phyloP scores from a whole-genome alignment of 2,888 invertebrate species.

The Rotaria magnacalcarata region DNA sequence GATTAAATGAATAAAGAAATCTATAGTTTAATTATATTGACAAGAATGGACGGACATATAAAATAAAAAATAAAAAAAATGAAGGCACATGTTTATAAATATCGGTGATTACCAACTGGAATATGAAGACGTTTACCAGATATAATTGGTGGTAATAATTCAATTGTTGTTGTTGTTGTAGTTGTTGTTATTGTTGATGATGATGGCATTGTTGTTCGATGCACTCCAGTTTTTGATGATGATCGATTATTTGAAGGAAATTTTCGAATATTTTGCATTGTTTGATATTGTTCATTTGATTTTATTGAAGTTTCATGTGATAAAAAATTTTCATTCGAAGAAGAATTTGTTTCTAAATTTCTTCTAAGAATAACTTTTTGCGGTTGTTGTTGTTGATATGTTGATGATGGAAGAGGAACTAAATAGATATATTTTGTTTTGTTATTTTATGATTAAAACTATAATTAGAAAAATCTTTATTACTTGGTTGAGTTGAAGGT shows the following conservation, averaged over 20 bases:
- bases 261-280: background rate
- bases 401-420: background rate
- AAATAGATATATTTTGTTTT: background rate
- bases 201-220: background rate
- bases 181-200: background rate
- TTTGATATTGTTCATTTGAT: background rate
- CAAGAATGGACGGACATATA: background rate
- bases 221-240: background rate
- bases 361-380: background rate
- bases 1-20: background rate
- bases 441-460: background rate
- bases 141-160: background rate
- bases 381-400: background rate
- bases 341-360: background rate
- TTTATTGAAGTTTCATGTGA: background rate
- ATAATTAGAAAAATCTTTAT: background rate
- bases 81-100: background rate
- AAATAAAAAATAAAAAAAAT: background rate
- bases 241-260: background rate
- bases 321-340: background rate
- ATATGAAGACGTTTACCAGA: background rate
- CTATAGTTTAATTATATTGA: background rate
- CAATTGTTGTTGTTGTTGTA: background rate
- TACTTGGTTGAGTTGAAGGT: background rate
- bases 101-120: background rate